Base-by-base conservation (phyloP, 2,113 vertebrate genomes). In the Eptesicus fuscus region DNA sequence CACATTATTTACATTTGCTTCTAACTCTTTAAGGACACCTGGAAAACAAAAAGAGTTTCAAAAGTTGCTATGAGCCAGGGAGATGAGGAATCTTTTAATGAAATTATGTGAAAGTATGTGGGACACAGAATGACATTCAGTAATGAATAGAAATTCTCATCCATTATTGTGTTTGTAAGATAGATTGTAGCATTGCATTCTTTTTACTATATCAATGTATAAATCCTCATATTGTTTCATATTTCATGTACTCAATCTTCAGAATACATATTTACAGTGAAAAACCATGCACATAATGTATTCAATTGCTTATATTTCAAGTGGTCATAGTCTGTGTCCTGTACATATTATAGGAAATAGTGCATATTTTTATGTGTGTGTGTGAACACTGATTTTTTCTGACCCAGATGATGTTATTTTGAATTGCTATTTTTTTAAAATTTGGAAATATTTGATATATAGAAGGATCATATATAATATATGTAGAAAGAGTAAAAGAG, bases 1-100 rank as follows among this genome's bases (percentile, higher is more conserved):
- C 0, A 71, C 25, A 91, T 74, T 89, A 59, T 92, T 90, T 97
- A 71, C 5, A 78, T 82, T 88, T 96, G 5, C 83, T 79, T 83
- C 47, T 78, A 74, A 83, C 49, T 76, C 90, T 97, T 96, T 80
- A 28, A 32, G 88, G 40, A 96, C 13, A 4, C 61, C 53, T 88
- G 74, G 1, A 65, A 90, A 96, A 92, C 25, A 63, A 83, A 79
- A 12, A 10, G 22, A 77, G 42, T 79, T 88, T 88, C 37, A 85
- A 69, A 93, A 82, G 18, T 79, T 56, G 5, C 12, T 42, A 18
- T 51, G 53, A 88, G 28, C 14, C 35, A 71, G 3, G 1, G 4
- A 74, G 12, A 22, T 88, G 49, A 88, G 53, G 9, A 73, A 49
- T 94, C 37, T 63, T 69, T 69, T 42, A 61, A 77, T 47, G 61